These are phyloP conservation scores for Chaetophractus vellerosus DNA, from an alignment of 2,797 vertebrate species.

Conservation along the genomic window DNA sequence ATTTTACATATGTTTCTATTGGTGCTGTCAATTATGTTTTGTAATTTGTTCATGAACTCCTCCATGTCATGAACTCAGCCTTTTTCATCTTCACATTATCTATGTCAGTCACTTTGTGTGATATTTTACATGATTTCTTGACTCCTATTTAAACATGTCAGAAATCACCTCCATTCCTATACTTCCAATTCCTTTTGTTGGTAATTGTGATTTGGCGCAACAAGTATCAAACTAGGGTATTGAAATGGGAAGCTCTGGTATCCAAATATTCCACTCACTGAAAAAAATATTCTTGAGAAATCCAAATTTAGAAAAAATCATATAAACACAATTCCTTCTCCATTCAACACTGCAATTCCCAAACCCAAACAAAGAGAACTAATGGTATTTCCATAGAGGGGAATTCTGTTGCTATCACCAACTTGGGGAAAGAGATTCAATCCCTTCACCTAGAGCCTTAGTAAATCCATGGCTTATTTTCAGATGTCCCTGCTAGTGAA, in stretches of 20 bases:
- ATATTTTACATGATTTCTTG: not conserved
- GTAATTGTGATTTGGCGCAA: not conserved
- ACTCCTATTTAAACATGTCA: conserved; percentile 15
- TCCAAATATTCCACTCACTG: not conserved
- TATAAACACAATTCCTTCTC: not conserved
- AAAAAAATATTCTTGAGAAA: not conserved
- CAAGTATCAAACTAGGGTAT: not conserved
- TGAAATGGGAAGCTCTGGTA: not conserved
- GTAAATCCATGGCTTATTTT: not conserved
- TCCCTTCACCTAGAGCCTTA: not conserved
- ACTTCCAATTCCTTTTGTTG: not conserved
- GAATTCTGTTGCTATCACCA: not conserved
- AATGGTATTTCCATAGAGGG: not conserved
- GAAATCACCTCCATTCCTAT: not conserved
- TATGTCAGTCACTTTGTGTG: not conserved
- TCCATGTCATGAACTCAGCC: not conserved
- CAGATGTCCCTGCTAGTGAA: not conserved
- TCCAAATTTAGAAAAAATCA: not conserved
- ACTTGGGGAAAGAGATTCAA: not conserved
- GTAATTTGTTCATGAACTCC: not conserved
- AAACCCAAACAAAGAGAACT: not conserved
- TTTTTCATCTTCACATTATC: conserved; percentile 1
- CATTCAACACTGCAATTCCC: not conserved
- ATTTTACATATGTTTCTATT: not conserved
- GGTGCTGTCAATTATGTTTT: not conserved